Percentiles rank a stretch among this genome's conserved stretches.
These are phyloP conservation scores for Cantharis rufa DNA, from an alignment of 2,888 invertebrate genomes.

Conservation along the genomic window DNA sequence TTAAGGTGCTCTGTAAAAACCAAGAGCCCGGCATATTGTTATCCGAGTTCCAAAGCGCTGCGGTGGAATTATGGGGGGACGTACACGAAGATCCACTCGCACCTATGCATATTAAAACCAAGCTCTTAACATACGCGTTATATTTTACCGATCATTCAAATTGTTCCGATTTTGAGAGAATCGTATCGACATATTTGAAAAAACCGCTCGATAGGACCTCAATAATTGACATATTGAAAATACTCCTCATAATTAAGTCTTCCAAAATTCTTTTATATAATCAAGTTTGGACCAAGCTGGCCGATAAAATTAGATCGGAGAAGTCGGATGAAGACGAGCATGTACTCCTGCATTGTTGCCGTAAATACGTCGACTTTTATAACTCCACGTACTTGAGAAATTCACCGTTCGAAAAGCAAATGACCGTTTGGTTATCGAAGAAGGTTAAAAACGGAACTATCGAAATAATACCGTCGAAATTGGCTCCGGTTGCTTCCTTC, in stretches of 20 bases:
- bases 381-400: conserved; percentile 60
- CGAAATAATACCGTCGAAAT: conserved; percentile 52
- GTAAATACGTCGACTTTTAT: conserved; percentile 61
- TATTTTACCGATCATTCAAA: conserved; percentile 56
- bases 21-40: conserved; percentile 59
- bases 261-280: conserved; percentile 56
- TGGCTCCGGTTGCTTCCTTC: conserved; percentile 55
- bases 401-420: conserved; percentile 54
- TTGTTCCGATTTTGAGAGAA: conserved; percentile 50
- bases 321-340: conserved; percentile 42
- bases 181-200: conserved; percentile 48
- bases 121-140: conserved; percentile 54
- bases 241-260: conserved; percentile 57
- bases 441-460: conserved; percentile 49
- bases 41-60: conserved; percentile 52
- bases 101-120: conserved; percentile 43
- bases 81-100: conserved; percentile 43
- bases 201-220: conserved; percentile 45
- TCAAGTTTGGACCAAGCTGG: conserved; percentile 56
- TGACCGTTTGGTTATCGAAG: conserved; percentile 52
- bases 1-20: conserved; percentile 44
- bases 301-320: conserved; percentile 47
- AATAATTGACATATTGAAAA: conserved; percentile 53
- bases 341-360: conserved; percentile 52
- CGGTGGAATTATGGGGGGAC: conserved; percentile 50